Evolutionary conservation across 2,113 vertebrate genomes (phyloP).

Genomic region (Tupaia chinensis): DNA sequence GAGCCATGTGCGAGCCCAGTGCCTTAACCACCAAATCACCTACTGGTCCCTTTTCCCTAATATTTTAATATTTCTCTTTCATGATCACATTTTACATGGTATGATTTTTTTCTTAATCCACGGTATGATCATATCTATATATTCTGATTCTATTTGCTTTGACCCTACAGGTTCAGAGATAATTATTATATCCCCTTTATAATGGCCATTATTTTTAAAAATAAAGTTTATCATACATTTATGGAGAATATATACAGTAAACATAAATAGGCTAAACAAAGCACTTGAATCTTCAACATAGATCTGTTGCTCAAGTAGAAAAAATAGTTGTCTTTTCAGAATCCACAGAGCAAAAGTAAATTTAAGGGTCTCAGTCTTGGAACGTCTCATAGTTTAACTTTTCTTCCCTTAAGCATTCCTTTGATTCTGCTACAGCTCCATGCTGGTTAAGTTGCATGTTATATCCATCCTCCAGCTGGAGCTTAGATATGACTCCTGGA

Average conservation of each 20-base stretch:
- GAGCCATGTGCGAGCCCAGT: too few species aligned
- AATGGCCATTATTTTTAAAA: slow-evolving; percentile 21
- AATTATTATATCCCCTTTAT: neutral
- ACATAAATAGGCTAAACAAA: neutral
- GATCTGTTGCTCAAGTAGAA: neutral
- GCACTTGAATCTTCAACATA: neutral
- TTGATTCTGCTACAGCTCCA: neutral
- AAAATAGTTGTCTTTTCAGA: neutral
- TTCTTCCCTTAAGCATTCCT: neutral
- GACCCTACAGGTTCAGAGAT: neutral
- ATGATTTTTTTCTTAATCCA: neutral
- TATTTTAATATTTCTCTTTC: slow-evolving; percentile 9
- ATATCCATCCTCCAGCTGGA: neutral
- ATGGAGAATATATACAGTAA: neutral
- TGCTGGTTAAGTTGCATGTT: neutral
- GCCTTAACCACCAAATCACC: too few species aligned
- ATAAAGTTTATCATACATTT: neutral
- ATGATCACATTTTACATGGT: neutral
- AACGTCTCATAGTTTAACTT: neutral
- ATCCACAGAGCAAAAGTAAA: neutral
- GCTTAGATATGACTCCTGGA: neutral
- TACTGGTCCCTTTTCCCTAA: too few species aligned
- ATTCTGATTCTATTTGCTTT: neutral
- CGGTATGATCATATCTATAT: neutral
- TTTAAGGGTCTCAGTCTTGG: neutral